Evolutionary conservation across 2,113 vertebrate species (phyloP), one percentile per base, ranked within the genome.

Genomic region (Osmerus eperlanus): DNA sequence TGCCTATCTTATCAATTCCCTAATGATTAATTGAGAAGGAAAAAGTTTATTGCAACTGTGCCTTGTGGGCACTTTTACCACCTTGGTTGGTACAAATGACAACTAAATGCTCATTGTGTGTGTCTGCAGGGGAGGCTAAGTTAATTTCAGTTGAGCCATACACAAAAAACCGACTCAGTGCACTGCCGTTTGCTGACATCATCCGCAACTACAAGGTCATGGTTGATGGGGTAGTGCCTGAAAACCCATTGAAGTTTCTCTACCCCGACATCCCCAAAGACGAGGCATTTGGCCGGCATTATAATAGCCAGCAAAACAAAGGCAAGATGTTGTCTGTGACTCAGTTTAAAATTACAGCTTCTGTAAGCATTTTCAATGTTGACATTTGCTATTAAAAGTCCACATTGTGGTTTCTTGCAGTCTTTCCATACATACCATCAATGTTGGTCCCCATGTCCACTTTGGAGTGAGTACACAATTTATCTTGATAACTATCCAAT

Each of bases 71-170:
- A 25, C 25, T 25, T 25, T 6, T 47, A 47, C 41, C 41, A 11
- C 41, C 41, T 11, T 47, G 41, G 41, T 47, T 47, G 41, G 41
- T 47, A 6, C 9, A 47, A 47, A 12, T 11, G 7, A 47, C 41
- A 47, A 47, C 41, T 15, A 54, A 19, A 53, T 14, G 59, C n/a
- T 2, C 3, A 25, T 16, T 70, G n/a, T 28, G 54, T 61, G 13
- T 71, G 61, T 81, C 65, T 16, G 55, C 87, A 99, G 96, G 95
- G 72, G 96, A 97, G 0, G 91, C 93, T 18, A 94, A 94, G 52
- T 95, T 98, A 74, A 96, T 96, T 81, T 99, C 97, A 0, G 96
- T 99, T 81, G 97, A 98, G 13, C 96, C 97, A 4, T 98, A 98
- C 78, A 99, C 95, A 69, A 99, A 99, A 87, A 95, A 88, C 63